phyloP scores from a whole-genome alignment of 2,113 vertebrate genomes.

The Lampris megalopsis region DNA sequence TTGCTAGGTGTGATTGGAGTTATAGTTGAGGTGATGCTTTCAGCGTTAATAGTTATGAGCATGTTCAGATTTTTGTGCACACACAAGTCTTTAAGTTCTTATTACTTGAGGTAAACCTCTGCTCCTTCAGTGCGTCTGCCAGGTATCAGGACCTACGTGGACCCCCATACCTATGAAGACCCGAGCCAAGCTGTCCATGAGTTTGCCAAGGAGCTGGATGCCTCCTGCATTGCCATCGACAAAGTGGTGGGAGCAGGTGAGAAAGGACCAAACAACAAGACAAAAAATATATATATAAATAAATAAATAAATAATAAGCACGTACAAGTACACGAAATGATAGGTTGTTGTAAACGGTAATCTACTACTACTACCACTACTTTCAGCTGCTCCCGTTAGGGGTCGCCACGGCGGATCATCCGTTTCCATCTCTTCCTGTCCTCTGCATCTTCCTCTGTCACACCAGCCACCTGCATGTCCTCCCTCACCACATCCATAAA shows the following conservation, averaged over 20 bases:
- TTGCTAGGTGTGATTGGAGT: too few species aligned
- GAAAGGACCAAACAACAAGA: constrained; percentile 1
- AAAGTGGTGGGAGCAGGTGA: constrained; percentile 88
- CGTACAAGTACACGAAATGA: background rate
- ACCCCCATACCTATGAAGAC: constrained; percentile 87
- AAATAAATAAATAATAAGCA: background rate
- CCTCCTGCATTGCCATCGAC: constrained; percentile 86
- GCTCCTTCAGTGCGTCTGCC: constrained; percentile 82
- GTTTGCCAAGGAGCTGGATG: constrained; percentile 86
- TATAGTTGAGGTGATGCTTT: too few species aligned
- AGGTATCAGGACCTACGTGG: constrained; percentile 85
- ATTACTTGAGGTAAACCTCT: constrained; percentile 22
- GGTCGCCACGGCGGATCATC: too few species aligned
- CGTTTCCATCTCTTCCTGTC: too few species aligned
- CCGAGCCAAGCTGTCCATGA: constrained; percentile 87
- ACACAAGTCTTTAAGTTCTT: background rate
- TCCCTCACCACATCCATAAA: too few species aligned
- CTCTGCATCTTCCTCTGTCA: too few species aligned
- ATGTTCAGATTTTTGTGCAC: background rate
- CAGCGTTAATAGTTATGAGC: too few species aligned
- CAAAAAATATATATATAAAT: background rate
- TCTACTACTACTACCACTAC: too few species aligned
- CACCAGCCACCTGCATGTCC: too few species aligned
- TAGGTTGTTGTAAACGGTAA: too few species aligned
- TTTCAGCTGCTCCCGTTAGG: too few species aligned